A percentile compares a stretch with the other conserved stretches of the same genome.
phyloP scores from a whole-genome alignment of 2,888 invertebrate genomes.

The Merodon equestris region DNA sequence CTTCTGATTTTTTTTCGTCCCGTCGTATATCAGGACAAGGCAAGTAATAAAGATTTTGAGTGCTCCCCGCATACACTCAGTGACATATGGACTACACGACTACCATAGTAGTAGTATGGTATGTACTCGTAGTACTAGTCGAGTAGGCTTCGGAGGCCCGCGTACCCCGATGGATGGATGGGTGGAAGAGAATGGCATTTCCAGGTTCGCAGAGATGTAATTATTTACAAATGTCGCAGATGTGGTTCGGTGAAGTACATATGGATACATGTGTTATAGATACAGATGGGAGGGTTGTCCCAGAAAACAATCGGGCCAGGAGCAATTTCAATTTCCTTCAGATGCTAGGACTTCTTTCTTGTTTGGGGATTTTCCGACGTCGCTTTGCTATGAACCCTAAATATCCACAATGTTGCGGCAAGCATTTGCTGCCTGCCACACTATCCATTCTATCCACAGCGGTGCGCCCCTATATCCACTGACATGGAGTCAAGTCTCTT shows the following conservation, averaged over 20 bases:
- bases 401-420: constrained; percentile 30
- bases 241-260: constrained; percentile 4
- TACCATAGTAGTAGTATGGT: too few relatives aligned
- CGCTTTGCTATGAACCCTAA: constrained; percentile 35
- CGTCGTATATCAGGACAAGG: constrained; percentile 9
- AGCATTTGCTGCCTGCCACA: constrained; percentile 7
- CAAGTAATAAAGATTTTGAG: constrained; percentile 49
- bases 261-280: constrained; percentile 21
- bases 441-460: too few relatives aligned
- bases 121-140: too few relatives aligned
- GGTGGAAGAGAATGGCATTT: constrained; percentile 3
- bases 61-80: constrained; percentile 38
- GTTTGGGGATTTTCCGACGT: constrained; percentile 33
- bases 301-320: constrained; percentile 38
- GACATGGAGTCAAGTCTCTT: constrained; percentile 33
- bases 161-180: constrained; percentile 6
- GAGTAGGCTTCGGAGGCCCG: too few relatives aligned
- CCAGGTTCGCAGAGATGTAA: constrained; percentile 46
- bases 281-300: constrained; percentile 13
- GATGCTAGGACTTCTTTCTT: constrained; percentile 16
- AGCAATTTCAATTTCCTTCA: constrained; percentile 45
- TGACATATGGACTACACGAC: constrained; percentile 46
- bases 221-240: constrained; percentile 50
- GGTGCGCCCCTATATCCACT: too few relatives aligned
- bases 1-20: too few relatives aligned